Conservation (phyloP, 1,140 invertebrate genomes). For the Homalodisca vitripennis region DNA sequence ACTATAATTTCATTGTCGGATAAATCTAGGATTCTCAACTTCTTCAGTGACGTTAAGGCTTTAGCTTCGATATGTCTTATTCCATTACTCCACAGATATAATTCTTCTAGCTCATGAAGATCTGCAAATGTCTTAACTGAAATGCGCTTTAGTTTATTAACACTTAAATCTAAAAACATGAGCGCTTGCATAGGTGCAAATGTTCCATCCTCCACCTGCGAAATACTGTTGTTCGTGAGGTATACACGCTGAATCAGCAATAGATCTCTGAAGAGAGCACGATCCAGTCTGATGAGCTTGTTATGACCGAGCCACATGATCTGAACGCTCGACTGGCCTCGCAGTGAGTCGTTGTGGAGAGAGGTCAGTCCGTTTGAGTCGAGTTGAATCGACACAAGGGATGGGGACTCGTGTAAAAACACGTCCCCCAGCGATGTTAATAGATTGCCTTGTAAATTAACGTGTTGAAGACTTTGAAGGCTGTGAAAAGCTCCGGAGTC, state of each 20-base stretch:
- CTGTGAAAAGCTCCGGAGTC: conserved; percentile 81
- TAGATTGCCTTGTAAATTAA: conserved; percentile 83
- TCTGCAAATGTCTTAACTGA: conserved; percentile 64
- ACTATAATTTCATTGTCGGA: conserved; percentile 58
- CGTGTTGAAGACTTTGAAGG: conserved; percentile 79
- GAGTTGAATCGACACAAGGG: conserved; percentile 81
- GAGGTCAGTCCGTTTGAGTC: conserved; percentile 76
- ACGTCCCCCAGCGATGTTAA: conserved; percentile 76
- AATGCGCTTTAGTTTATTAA: conserved; percentile 67
- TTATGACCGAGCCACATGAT: conserved; percentile 87
- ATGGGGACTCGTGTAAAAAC: conserved; percentile 69
- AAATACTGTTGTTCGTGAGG: conserved; percentile 79
- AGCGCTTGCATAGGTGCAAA: conserved; percentile 73
- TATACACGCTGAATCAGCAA: conserved; percentile 73
- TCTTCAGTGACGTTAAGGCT: conserved; percentile 58
- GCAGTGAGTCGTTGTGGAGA: conserved; percentile 74
- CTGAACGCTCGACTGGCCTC: conserved; percentile 74
- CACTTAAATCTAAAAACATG: conserved; percentile 75
- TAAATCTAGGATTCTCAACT: conserved; percentile 59
- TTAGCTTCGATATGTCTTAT: conserved; percentile 57
- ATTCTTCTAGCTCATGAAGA: conserved; percentile 64
- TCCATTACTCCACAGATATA: conserved; percentile 61
- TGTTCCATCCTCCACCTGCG: conserved; percentile 73
- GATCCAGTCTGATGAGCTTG: conserved; percentile 68
- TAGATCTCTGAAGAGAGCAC: conserved; percentile 71